Conservation (phyloP, 2,113 vertebrate species). For the Philantomba maxwellii region DNA sequence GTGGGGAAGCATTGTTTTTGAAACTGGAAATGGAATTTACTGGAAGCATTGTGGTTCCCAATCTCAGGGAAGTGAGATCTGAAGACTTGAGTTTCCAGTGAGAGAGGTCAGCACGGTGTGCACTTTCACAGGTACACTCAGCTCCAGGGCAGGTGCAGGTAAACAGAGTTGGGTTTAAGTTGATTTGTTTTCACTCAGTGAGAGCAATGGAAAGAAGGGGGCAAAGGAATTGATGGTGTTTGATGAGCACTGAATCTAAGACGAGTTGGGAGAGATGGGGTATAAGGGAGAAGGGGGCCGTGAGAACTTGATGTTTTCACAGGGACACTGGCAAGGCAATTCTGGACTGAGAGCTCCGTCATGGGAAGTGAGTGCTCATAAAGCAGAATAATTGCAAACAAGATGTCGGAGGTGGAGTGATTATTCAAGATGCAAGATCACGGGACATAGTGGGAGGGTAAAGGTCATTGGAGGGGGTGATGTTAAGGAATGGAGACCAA, state of each 20-base stretch:
- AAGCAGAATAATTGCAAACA: background rate
- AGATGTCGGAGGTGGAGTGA: background rate
- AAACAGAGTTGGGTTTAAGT: background rate
- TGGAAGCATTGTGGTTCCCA: background rate
- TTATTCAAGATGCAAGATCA: background rate
- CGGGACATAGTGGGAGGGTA: background rate
- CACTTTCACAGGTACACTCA: background rate
- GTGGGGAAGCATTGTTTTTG: background rate
- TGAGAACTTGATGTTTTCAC: background rate
- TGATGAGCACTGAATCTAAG: background rate
- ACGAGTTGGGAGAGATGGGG: background rate
- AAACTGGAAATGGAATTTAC: background rate
- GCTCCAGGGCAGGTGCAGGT: background rate
- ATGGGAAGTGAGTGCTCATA: background rate
- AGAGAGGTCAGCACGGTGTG: background rate
- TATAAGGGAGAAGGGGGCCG: background rate
- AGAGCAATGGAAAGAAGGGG: background rate
- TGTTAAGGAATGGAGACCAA: background rate
- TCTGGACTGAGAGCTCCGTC: background rate
- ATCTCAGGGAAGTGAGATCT: background rate
- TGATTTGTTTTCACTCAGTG: background rate
- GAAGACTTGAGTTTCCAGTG: background rate
- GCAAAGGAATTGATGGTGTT: background rate
- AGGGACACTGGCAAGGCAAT: background rate
- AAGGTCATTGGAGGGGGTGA: background rate